Evolutionary conservation across 2,797 vertebrate species (phyloP), one percentile per base, ranked within the genome.

Genomic region (Liasis olivaceus): DNA sequence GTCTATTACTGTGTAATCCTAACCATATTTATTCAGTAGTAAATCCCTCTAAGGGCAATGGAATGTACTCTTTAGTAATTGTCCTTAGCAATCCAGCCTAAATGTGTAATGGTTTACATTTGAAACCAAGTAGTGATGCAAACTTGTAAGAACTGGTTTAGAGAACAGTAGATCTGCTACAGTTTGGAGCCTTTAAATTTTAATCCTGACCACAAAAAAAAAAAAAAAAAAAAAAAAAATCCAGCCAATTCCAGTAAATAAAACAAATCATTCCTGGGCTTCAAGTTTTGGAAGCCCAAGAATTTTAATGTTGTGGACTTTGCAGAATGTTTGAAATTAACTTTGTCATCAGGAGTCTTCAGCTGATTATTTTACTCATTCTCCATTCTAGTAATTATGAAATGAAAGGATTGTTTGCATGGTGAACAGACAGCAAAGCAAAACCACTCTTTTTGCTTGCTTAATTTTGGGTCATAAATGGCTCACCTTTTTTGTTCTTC

Each of bases 401-500:
- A 62, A 11, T 90, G 87, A 90, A 87, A 94, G 66, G 42, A 86
- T 92, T 93, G 86, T 77, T 42, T 88, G 85, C 7, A 47, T 93
- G 47, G 9, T 20, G 54, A 92, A 81, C 26, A 54, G 85, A 12
- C 15, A 92, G 51, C 26, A 54, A 62, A 81, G 58, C 20, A 51
- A 51, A 36, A 62, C 26, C 28, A 3, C 24, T 77, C 13, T 17
- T n/a, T 42, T 20, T 56, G 11, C 9, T 24, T 42, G n/a, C n/a
- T 59, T 88, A 62, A 60, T 88, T 88, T 88, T 54, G 88, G 58
- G 36, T 58, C 69, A 95, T 94, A 94, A 85, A 88, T 69, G n/a
- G 36, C n/a, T 58, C 90, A 91, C 94, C 77, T 94, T 22, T 89
- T 95, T 95, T 69, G 85, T 92, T 91, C 88, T 92, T 93, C 94